phyloP scores from a whole-genome alignment of 2,888 invertebrate genomes.

The Allolobophora icterica region DNA sequence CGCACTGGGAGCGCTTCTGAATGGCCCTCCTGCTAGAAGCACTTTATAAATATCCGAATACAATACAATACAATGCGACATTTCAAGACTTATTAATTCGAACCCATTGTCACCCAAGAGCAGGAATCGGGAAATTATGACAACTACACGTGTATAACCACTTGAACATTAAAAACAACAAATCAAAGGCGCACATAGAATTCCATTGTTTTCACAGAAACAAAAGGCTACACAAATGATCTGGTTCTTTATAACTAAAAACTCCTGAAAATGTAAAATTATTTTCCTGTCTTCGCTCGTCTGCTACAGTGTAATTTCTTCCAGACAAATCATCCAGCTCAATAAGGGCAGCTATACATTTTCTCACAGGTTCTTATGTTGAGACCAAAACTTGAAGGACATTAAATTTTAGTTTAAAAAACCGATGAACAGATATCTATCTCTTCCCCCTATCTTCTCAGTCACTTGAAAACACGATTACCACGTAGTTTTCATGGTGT shows the following conservation, averaged over 20 bases:
- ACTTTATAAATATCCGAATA: no score
- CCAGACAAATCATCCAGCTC: neutral
- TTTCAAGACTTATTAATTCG: neutral
- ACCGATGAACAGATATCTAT: neutral
- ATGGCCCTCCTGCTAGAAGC: no score
- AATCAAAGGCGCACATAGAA: neutral
- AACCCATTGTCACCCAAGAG: no score
- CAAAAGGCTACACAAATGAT: slow-evolving; percentile 11
- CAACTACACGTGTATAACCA: neutral
- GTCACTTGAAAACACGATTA: neutral
- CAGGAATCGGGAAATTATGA: neutral
- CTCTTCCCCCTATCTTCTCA: slow-evolving; percentile 1
- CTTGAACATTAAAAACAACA: neutral
- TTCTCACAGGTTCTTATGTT: neutral
- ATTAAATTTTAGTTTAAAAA: neutral
- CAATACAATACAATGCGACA: neutral
- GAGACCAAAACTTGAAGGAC: slow-evolving; percentile 17
- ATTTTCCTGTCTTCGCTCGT: neutral
- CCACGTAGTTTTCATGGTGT: slow-evolving; percentile 8
- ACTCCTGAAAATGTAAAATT: neutral
- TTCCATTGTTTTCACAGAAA: neutral
- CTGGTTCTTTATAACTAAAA: neutral
- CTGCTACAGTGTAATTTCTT: neutral
- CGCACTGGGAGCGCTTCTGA: no score
- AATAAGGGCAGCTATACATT: neutral